Percentiles rank a stretch among this genome's conserved stretches.
Evolutionary conservation across 2,888 invertebrate genomes (phyloP).

Genomic region (Caenorhabditis sp.): DNA sequence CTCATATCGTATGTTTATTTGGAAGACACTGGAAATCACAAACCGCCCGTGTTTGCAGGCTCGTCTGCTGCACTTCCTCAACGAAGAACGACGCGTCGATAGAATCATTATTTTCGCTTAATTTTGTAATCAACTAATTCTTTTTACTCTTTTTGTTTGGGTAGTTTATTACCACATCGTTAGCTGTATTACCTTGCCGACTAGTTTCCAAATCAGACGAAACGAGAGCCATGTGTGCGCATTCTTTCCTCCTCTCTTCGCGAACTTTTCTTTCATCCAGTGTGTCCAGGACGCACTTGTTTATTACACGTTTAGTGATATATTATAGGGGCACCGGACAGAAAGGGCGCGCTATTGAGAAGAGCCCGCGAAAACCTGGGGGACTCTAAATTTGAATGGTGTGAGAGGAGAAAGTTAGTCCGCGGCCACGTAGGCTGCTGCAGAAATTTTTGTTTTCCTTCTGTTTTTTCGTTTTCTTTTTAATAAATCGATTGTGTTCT

Average conservation of each 20-base stretch:
- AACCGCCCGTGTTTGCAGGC: conserved; percentile 48
- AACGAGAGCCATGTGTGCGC: conserved; percentile 43
- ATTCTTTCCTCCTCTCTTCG: conserved; percentile 5
- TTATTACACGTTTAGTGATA: not conserved
- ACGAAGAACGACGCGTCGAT: conserved; percentile 65
- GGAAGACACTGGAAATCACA: not conserved
- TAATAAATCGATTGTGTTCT: too few species aligned
- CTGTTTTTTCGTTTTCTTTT: too few species aligned
- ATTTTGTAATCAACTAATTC: conserved; percentile 18
- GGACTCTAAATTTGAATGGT: too few species aligned
- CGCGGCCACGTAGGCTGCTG: too few species aligned
- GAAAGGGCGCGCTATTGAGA: too few species aligned
- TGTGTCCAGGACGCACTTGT: too few species aligned
- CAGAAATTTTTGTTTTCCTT: too few species aligned
- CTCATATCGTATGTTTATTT: conserved; percentile 49
- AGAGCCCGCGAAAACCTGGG: too few species aligned
- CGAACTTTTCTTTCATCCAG: conserved; percentile 19
- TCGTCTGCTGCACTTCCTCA: conserved; percentile 71
- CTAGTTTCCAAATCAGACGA: conserved; percentile 38
- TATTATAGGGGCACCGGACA: too few species aligned
- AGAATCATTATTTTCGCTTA: conserved; percentile 53
- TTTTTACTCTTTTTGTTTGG: conserved; percentile 36
- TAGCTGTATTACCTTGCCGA: conserved; percentile 55
- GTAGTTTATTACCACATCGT: conserved; percentile 45
- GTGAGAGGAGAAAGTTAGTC: too few species aligned